Percentiles rank a stretch among this genome's conserved stretches.
These are phyloP conservation scores for Boulengeromyrus knoepffleri DNA, from an alignment of 2,113 vertebrate species.

Conservation along the genomic window DNA sequence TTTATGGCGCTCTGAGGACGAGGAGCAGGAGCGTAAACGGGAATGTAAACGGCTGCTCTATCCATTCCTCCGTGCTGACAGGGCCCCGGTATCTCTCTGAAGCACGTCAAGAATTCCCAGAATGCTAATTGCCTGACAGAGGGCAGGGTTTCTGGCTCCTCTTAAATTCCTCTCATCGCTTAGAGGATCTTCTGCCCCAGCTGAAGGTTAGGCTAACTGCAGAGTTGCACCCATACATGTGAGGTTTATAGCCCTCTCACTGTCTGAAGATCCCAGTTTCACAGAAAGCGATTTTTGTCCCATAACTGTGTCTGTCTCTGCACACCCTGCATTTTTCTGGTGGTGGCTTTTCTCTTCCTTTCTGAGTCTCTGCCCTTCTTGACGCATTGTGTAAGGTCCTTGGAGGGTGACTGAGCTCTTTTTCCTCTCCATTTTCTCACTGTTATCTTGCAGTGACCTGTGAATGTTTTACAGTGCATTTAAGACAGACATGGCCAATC, in stretches of 20 bases:
- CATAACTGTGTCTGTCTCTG: not conserved
- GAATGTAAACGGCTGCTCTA: not conserved
- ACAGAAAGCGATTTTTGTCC: not conserved
- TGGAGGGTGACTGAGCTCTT: not conserved
- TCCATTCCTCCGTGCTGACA: not conserved
- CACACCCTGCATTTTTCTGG: not conserved
- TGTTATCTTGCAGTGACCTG: not conserved
- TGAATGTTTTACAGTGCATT: not conserved
- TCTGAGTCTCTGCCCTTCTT: not conserved
- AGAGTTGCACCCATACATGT: not conserved
- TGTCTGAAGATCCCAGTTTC: not conserved
- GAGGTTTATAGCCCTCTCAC: not conserved
- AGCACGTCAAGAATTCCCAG: slow-evolving; percentile 50
- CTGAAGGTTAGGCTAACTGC: not conserved
- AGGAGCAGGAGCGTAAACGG: not conserved
- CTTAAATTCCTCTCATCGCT: not conserved
- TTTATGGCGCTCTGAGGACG: not conserved
- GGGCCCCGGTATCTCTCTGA: not conserved
- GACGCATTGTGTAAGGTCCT: not conserved
- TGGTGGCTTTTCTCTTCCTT: no score
- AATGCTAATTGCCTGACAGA: slow-evolving; percentile 56
- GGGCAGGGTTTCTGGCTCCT: slow-evolving; percentile 6
- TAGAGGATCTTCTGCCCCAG: not conserved
- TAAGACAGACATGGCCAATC: not conserved
- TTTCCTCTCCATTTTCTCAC: not conserved